phyloP scores from a whole-genome alignment of 2,797 vertebrate species.

The Furcifer pardalis region DNA sequence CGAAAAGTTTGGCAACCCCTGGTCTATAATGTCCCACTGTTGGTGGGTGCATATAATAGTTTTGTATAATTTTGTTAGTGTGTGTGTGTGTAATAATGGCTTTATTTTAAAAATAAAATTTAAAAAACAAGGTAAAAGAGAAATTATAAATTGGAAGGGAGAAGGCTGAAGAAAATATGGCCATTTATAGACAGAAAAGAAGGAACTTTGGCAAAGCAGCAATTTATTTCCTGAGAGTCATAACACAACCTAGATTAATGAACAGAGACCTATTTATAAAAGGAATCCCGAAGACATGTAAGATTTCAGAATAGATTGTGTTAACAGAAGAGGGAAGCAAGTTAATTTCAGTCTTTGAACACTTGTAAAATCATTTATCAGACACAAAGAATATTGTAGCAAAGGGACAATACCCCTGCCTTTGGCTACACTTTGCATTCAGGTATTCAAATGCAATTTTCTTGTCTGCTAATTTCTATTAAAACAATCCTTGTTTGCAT shows the following conservation, averaged over 20 bases:
- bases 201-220: not conserved
- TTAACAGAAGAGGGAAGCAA: not conserved
- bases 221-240: slow-evolving; percentile 13
- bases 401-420: not conserved
- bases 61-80: too few relatives aligned
- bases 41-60: too few relatives aligned
- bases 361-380: not conserved
- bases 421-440: not conserved
- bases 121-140: not conserved
- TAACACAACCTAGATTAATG: slow-evolving; percentile 23
- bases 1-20: too few relatives aligned
- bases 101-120: too few relatives aligned
- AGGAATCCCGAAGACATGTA: not conserved
- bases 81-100: too few relatives aligned
- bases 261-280: not conserved
- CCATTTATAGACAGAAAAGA: not conserved
- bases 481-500: not conserved
- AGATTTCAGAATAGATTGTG: not conserved
- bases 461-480: not conserved
- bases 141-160: not conserved
- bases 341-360: not conserved
- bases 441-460: not conserved
- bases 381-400: not conserved
- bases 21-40: too few relatives aligned
- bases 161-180: not conserved